A percentile compares a stretch with the other conserved stretches of the same genome.
Evolutionary conservation across 2,888 invertebrate genomes (phyloP).

Genomic region (Ornithoptera alexandrae): DNA sequence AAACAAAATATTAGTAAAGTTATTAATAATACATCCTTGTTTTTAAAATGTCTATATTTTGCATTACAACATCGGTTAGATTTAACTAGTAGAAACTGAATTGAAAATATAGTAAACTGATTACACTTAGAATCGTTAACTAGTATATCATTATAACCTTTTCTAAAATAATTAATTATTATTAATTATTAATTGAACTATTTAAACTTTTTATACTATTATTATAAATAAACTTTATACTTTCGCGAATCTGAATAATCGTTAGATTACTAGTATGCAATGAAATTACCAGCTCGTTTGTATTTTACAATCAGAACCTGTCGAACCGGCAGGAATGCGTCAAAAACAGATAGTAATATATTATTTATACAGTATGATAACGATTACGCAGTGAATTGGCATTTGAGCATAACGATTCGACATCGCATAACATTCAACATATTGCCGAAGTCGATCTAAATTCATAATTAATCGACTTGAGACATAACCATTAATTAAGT

Average conservation of each 20-base stretch:
- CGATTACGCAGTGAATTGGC: conserved; percentile 15
- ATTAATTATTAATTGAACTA: no score
- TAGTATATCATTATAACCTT: no score
- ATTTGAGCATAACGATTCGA: conserved; percentile 6
- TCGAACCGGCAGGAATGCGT: conserved; percentile 21
- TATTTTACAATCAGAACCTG: conserved; percentile 14
- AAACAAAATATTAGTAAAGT: no score
- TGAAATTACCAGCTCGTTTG: background rate
- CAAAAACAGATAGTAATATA: background rate
- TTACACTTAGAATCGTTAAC: no score
- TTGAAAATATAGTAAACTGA: no score
- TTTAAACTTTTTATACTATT: no score
- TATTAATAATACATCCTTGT: no score
- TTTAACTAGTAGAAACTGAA: no score
- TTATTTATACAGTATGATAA: conserved; percentile 23
- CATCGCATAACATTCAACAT: background rate
- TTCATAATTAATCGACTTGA: conserved; percentile 5
- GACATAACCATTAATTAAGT: background rate
- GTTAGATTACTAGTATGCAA: background rate
- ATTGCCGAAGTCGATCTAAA: conserved; percentile 1
- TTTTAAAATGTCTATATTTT: no score
- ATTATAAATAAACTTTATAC: no score
- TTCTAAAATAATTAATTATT: no score
- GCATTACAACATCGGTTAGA: no score
- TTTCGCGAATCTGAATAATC: background rate